These are phyloP conservation scores for Apostichopus parvimensis DNA, from an alignment of 35 echinoderm and acorn worm species.

Conservation along the genomic window DNA sequence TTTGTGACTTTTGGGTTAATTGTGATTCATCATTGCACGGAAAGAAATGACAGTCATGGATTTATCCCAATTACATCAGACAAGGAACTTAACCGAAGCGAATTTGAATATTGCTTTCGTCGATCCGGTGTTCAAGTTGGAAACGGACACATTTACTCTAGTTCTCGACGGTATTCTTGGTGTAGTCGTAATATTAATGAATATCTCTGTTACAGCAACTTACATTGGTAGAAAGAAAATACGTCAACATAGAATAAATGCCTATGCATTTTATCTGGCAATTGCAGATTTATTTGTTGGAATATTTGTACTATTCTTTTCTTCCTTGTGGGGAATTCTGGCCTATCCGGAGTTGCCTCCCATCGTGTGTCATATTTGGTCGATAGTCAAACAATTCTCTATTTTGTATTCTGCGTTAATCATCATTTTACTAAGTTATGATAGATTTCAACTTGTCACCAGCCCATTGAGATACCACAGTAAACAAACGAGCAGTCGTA, in stretches of 20 bases:
- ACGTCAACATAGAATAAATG: not conserved
- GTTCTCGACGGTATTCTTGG: not conserved
- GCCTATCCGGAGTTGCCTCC: not conserved
- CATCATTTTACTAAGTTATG: constrained; percentile 17
- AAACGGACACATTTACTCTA: too few relatives aligned
- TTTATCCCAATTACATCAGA: too few relatives aligned
- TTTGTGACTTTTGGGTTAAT: too few relatives aligned
- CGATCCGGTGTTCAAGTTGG: too few relatives aligned
- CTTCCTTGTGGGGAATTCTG: constrained; percentile 26
- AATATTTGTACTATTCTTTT: constrained; percentile 1
- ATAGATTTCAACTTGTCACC: constrained; percentile 5
- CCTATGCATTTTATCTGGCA: constrained; percentile 22
- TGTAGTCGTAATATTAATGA: not conserved
- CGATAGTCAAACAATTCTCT: not conserved
- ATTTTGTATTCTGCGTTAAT: not conserved
- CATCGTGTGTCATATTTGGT: constrained; percentile 3
- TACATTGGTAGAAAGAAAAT: not conserved
- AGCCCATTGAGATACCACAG: constrained; percentile 23
- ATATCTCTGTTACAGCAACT: not conserved
- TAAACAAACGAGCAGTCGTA: not conserved
- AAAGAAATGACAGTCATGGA: too few relatives aligned
- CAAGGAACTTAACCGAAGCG: not conserved
- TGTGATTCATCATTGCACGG: too few relatives aligned
- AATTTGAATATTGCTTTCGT: not conserved
- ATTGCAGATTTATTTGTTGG: constrained; percentile 4